Evolutionary conservation across 2,113 vertebrate species (phyloP).

Genomic region (Xyrauchen texanus): DNA sequence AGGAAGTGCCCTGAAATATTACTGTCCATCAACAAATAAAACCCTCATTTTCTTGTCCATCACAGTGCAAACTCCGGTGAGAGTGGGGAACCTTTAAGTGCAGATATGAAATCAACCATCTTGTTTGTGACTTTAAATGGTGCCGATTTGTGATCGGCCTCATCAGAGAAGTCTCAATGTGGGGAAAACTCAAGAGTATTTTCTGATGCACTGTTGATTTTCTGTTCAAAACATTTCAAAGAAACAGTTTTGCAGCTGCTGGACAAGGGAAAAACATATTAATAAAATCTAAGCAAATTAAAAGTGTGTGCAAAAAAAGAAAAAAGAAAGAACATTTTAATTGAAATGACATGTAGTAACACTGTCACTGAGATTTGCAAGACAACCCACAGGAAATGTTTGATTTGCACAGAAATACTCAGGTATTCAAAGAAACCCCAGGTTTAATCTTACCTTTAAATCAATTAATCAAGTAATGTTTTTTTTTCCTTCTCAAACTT

Average conservation of each 20-base stretch:
- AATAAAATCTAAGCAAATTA: constrained; percentile 62
- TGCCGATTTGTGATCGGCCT: neutral
- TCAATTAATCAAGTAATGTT: constrained; percentile 59
- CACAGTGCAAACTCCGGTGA: constrained; percentile 78
- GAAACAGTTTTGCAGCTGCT: constrained; percentile 65
- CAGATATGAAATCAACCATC: neutral
- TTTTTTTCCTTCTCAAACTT: constrained; percentile 57
- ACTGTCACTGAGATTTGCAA: constrained; percentile 62
- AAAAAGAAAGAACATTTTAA: constrained; percentile 21
- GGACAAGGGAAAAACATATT: constrained; percentile 61
- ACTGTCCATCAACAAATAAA: no score
- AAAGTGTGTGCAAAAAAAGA: constrained; percentile 60
- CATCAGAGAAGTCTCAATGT: no score
- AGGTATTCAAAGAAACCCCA: constrained; percentile 74
- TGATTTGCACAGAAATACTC: constrained; percentile 73
- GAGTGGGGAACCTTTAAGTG: constrained; percentile 1
- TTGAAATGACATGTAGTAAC: constrained; percentile 55
- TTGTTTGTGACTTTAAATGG: neutral
- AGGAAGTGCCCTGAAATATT: constrained; percentile 53
- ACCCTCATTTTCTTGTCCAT: constrained; percentile 68
- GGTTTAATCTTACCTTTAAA: constrained; percentile 69
- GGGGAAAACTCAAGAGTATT: neutral
- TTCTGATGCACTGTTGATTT: constrained; percentile 12
- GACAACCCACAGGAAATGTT: constrained; percentile 55
- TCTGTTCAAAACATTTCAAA: constrained; percentile 23